Evolutionary conservation across 2,888 invertebrate species (phyloP).

Genomic region (Pachymerium ferrugineum): DNA sequence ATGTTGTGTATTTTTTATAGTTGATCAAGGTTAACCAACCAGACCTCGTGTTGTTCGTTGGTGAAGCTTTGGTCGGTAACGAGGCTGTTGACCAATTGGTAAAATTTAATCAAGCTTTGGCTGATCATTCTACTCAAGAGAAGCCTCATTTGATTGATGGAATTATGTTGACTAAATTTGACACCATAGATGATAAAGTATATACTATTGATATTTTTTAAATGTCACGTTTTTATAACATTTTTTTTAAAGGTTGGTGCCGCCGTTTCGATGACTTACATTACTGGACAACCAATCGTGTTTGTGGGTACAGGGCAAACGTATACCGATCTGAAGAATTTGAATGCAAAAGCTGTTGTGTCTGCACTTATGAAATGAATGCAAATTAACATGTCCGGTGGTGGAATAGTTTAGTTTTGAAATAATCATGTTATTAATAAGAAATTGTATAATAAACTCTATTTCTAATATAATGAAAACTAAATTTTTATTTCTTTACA

Average conservation of each 20-base stretch:
- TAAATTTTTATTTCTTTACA: not conserved
- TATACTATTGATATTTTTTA: constrained; percentile 32
- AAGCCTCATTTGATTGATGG: constrained; percentile 94
- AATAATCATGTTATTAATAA: not conserved
- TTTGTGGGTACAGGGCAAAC: constrained; percentile 99
- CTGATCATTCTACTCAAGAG: constrained; percentile 73
- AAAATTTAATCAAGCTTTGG: constrained; percentile 96
- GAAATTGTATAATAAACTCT: not conserved
- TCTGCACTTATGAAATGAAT: constrained; percentile 85
- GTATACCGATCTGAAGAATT: constrained; percentile 92
- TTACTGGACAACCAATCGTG: constrained; percentile 98
- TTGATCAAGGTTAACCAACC: constrained; percentile 96
- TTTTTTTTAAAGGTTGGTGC: constrained; percentile 68
- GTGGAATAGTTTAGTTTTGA: not conserved
- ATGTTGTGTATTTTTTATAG: constrained; percentile 44
- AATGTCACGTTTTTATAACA: no score
- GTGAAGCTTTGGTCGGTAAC: constrained; percentile 98
- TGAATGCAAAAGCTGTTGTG: constrained; percentile 94
- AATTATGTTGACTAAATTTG: constrained; percentile 98
- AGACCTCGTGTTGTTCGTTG: constrained; percentile 97
- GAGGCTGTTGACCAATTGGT: constrained; percentile 98
- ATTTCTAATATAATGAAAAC: not conserved
- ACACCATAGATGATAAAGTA: constrained; percentile 98
- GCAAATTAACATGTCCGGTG: not conserved
- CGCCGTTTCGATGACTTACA: constrained; percentile 99